These are phyloP conservation scores for Zygaena filipendulae DNA, from an alignment of 2,888 invertebrate species.

Conservation along the genomic window DNA sequence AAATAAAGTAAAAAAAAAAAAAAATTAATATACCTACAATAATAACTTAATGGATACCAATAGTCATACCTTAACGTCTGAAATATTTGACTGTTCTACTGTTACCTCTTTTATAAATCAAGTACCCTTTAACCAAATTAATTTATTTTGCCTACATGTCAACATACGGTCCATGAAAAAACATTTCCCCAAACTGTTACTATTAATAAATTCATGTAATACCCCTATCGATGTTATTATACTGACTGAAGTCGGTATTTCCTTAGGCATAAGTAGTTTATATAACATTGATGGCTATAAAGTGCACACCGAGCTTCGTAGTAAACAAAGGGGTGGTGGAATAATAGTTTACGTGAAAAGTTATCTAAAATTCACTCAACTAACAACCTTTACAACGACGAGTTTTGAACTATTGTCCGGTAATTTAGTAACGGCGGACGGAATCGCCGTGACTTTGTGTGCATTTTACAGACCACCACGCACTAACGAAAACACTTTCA, in stretches of 20 bases:
- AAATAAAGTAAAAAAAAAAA: background rate
- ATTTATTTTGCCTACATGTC: conserved; percentile 13
- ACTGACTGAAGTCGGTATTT: conserved; percentile 15
- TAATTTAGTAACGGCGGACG: conserved; percentile 1
- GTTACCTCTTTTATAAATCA: background rate
- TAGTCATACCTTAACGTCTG: background rate
- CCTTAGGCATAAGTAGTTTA: too few relatives aligned
- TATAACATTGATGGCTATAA: conserved; percentile 18
- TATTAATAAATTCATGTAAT: conserved; percentile 8
- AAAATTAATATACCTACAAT: background rate
- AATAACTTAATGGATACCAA: background rate
- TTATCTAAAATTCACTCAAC: conserved; percentile 8
- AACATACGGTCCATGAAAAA: conserved; percentile 18
- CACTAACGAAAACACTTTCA: conserved; percentile 3
- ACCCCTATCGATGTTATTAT: conserved; percentile 12
- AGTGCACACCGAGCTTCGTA: conserved; percentile 16
- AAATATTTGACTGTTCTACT: background rate
- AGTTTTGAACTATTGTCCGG: background rate
- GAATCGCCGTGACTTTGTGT: background rate
- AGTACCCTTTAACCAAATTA: conserved; percentile 1
- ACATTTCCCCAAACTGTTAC: conserved; percentile 14
- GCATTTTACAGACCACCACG: conserved; percentile 2
- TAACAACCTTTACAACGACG: background rate
- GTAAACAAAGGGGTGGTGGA: conserved; percentile 14
- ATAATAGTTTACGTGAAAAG: conserved; percentile 13